phyloP scores from a whole-genome alignment of 1,140 invertebrate genomes.

The Drosophila repleta region DNA sequence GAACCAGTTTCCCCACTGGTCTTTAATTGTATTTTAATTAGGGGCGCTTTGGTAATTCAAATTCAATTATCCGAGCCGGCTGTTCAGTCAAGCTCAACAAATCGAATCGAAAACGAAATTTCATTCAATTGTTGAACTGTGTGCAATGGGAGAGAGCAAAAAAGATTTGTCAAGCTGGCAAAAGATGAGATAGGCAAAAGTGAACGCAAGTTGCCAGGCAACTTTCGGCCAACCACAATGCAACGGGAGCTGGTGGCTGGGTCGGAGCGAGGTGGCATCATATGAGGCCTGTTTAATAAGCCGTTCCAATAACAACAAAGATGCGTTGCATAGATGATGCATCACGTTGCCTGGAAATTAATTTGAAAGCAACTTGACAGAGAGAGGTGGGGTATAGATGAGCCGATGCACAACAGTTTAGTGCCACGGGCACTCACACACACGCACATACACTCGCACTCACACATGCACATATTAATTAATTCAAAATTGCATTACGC shows the following conservation, averaged over 20 bases:
- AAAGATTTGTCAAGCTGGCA: slow-evolving; percentile 36
- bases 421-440: slow-evolving; percentile 38
- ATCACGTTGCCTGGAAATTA: slow-evolving; percentile 73
- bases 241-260: not conserved
- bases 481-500: slow-evolving; percentile 80
- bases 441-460: slow-evolving; percentile 14
- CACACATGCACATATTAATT: slow-evolving; percentile 66
- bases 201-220: slow-evolving; percentile 43
- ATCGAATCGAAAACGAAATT: slow-evolving; percentile 18
- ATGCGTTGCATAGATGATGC: slow-evolving; percentile 14
- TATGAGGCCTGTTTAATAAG: slow-evolving; percentile 28
- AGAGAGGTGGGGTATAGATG: slow-evolving; percentile 29
- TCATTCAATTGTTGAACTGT: not conserved
- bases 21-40: slow-evolving; percentile 22
- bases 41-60: slow-evolving; percentile 28
- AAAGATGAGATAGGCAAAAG: slow-evolving; percentile 27
- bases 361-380: slow-evolving; percentile 58
- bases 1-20: slow-evolving; percentile 4
- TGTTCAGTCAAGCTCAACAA: slow-evolving; percentile 1
- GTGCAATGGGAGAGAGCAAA: slow-evolving; percentile 11
- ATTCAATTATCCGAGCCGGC: slow-evolving; percentile 6
- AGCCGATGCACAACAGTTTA: slow-evolving; percentile 42
- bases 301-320: slow-evolving; percentile 35
- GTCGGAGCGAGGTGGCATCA: not conserved
- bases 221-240: slow-evolving; percentile 37